Conservation (phyloP, 2,888 invertebrate genomes). For the Drosophila anomalata region DNA sequence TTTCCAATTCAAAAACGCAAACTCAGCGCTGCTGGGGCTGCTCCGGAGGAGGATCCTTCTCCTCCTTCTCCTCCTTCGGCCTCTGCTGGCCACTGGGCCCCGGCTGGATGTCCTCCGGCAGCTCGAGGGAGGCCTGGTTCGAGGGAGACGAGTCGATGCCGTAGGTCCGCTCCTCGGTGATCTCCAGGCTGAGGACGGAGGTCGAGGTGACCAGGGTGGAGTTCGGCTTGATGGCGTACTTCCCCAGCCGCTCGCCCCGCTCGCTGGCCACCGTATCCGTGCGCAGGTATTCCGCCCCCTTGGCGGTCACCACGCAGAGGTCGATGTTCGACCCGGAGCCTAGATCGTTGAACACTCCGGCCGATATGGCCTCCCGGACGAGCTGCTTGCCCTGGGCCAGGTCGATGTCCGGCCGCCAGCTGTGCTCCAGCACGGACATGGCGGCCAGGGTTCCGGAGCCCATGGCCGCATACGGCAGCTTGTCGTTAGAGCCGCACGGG, state of each 20-base stretch:
- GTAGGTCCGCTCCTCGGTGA: slow-evolving; percentile 66
- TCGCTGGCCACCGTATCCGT: slow-evolving; percentile 94
- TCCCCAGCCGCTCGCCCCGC: slow-evolving; percentile 77
- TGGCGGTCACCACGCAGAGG: slow-evolving; percentile 95
- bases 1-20: background rate
- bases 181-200: slow-evolving; percentile 72
- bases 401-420: slow-evolving; percentile 92
- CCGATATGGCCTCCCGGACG: slow-evolving; percentile 96
- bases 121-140: background rate
- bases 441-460: slow-evolving; percentile 98
- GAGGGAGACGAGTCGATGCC: background rate
- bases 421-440: slow-evolving; percentile 96
- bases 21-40: background rate
- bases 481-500: slow-evolving; percentile 97
- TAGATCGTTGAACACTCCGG: slow-evolving; percentile 98
- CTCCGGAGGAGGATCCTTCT: background rate
- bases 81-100: slow-evolving; percentile 10
- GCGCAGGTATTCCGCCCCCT: slow-evolving; percentile 91
- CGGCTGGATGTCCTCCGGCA: background rate
- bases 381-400: slow-evolving; percentile 94
- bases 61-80: too few species aligned
- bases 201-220: slow-evolving; percentile 79
- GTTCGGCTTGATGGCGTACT: slow-evolving; percentile 77
- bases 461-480: slow-evolving; percentile 97
- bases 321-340: slow-evolving; percentile 98